phyloP scores from a whole-genome alignment of 2,888 invertebrate genomes.

The Drosophila paranaensis region DNA sequence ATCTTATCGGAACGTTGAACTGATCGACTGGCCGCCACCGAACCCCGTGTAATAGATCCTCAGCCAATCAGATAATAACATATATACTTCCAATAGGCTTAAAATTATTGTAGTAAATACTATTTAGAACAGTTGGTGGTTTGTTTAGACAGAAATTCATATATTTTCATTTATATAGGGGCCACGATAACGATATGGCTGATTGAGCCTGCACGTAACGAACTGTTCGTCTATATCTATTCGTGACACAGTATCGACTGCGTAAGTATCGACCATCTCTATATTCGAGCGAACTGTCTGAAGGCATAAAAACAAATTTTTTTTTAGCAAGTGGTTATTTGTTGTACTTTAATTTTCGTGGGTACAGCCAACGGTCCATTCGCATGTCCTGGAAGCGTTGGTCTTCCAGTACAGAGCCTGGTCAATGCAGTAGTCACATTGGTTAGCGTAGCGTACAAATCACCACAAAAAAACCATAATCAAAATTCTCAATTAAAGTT shows the following conservation, averaged over 20 bases:
- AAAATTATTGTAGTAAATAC: background rate
- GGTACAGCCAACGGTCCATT: conserved; percentile 14
- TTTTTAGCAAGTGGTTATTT: conserved; percentile 29
- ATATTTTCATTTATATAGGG: background rate
- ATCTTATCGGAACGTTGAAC: background rate
- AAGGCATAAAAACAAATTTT: conserved; percentile 45
- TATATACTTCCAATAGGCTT: background rate
- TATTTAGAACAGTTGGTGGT: background rate
- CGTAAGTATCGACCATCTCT: conserved; percentile 43
- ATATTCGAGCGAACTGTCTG: conserved; percentile 42
- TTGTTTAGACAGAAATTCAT: background rate
- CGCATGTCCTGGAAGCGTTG: conserved; percentile 40
- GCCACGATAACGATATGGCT: conserved; percentile 6
- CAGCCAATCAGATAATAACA: background rate
- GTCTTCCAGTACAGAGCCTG: conserved; percentile 41
- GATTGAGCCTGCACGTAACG: background rate
- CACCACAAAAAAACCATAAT: conserved; percentile 37
- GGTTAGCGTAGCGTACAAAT: conserved; percentile 23
- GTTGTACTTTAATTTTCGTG: conserved; percentile 25
- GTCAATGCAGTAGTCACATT: conserved; percentile 33
- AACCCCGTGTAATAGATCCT: background rate
- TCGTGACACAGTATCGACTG: conserved; percentile 36
- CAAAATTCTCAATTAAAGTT: conserved; percentile 69
- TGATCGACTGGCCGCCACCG: background rate
- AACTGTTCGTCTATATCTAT: conserved; percentile 2